Base-by-base conservation (phyloP, 1,140 invertebrate species). In the Panagrolaimus sp. region DNA sequence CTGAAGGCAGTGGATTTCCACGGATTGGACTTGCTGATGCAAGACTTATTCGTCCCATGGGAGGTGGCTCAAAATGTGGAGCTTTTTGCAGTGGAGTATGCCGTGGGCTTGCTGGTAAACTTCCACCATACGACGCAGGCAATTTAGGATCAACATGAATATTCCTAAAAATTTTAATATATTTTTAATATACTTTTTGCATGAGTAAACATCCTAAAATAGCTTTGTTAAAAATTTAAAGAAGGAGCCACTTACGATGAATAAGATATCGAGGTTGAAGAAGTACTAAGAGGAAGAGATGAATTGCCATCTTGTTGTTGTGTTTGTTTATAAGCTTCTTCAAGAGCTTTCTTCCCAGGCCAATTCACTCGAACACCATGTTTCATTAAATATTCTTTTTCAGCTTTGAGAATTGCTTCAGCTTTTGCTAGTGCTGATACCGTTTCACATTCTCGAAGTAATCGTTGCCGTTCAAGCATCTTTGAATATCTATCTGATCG, bases 11-110 rank as follows among this genome's bases (percentile, higher is more conserved):
- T 58, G 21, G 52, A 58, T 14, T n/a, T n/a, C 21, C 52, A 58
- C 52, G 15, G 9, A 24, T n/a, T 28, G 52, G 52, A 14, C 52
- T 58, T 28, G 21, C 28, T 26, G 10, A 26, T 28, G 52, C 52
- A 28, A 28, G 28, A 58, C 21, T 58, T 21, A 28, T 58, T 58
- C 52, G 52, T 21, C 52, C 52, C 21, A 58, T 58, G 52, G 52
- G 52, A 2, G 28, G 52, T 26, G 52, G 21, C 12, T 58, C 52
- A 28, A 4, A 38, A 38, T 38, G 32, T 38, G 32, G 32, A 38
- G 52, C 28, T 28, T 58, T 58, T 12, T 21, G 15, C 15, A 58
- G n/a, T 28, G 52, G 52, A 58, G 52, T 28, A 28, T 58, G 52
- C 0, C 32, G 2, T n/a, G 52, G 52, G 17, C 21, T 26, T 58